Conservation (phyloP, 2,888 invertebrate genomes). For the Drosophila phalerata region DNA sequence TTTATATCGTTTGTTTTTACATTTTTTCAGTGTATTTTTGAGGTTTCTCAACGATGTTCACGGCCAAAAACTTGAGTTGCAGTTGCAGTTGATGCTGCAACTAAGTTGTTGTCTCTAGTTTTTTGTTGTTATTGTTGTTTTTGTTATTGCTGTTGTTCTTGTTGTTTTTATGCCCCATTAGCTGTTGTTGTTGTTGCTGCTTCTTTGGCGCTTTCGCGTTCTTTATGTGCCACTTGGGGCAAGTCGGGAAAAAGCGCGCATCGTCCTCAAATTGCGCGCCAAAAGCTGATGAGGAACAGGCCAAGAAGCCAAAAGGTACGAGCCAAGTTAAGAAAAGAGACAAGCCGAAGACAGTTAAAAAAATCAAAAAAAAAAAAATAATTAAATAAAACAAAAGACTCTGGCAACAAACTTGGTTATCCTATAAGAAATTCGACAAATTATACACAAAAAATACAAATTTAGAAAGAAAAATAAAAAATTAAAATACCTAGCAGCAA, state of each 20-base stretch:
- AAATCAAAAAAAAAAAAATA: not conserved
- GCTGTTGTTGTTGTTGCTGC: conserved; percentile 47
- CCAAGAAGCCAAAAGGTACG: conserved; percentile 24
- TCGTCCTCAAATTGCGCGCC: conserved; percentile 62
- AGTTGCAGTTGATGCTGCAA: conserved; percentile 32
- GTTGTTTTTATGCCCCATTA: conserved; percentile 59
- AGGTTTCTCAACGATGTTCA: conserved; percentile 21
- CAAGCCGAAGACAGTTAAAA: conserved; percentile 16
- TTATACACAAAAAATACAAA: too few relatives aligned
- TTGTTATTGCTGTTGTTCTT: conserved; percentile 22
- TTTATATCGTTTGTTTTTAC: too few relatives aligned
- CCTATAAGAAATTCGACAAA: not conserved
- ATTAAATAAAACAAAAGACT: conserved; percentile 44
- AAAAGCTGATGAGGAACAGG: conserved; percentile 52
- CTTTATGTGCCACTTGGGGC: conserved; percentile 71
- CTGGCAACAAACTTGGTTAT: conserved; percentile 44
- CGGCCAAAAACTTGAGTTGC: conserved; percentile 22
- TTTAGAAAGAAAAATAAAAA: too few relatives aligned
- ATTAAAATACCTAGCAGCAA: too few relatives aligned
- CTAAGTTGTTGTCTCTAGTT: conserved; percentile 19
- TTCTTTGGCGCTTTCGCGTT: conserved; percentile 35
- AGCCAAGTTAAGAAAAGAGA: conserved; percentile 28
- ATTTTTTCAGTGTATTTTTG: conserved; percentile 6
- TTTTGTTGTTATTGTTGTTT: conserved; percentile 26
- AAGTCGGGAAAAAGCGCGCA: conserved; percentile 59